phyloP scores from a whole-genome alignment of 2,797 vertebrate species.

The Anabacerthia variegaticeps region DNA sequence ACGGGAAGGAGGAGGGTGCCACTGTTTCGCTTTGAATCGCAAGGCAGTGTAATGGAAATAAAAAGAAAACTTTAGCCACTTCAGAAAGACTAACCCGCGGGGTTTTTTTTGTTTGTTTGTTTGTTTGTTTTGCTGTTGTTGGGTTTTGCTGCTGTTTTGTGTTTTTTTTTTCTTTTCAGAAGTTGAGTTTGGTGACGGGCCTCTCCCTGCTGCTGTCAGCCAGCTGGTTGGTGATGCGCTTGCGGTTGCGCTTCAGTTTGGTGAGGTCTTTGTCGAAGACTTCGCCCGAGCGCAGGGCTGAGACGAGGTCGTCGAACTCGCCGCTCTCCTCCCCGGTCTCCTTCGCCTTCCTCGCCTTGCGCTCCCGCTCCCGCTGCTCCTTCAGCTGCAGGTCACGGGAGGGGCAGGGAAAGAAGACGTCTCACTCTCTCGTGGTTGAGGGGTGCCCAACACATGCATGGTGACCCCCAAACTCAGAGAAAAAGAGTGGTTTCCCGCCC shows the following conservation, averaged over 20 bases:
- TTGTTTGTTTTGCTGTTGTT: not conserved
- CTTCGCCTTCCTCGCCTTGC: conserved; percentile 91
- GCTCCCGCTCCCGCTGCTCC: conserved; percentile 93
- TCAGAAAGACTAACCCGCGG: not conserved
- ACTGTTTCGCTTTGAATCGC: conserved; percentile 27
- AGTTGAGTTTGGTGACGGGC: conserved; percentile 95
- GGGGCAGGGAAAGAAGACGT: not conserved
- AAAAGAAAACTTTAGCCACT: conserved; percentile 15
- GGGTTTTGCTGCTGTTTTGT: not conserved
- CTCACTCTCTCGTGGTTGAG: not conserved
- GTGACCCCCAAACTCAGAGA: not conserved
- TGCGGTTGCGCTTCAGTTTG: conserved; percentile 98
- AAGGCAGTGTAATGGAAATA: conserved; percentile 70
- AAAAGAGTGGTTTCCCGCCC: not conserved
- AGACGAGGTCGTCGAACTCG: conserved; percentile 97
- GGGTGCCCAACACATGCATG: accelerated
- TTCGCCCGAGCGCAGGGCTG: conserved; percentile 93
- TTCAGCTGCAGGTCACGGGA: conserved; percentile 79
- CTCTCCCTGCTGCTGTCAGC: conserved; percentile 90
- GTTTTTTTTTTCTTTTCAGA: conserved; percentile 71
- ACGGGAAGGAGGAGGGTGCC: conserved; percentile 21
- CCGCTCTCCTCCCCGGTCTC: conserved; percentile 93
- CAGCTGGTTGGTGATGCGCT: conserved; percentile 90
- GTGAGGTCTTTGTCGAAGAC: conserved; percentile 99
- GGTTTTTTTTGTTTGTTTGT: not conserved